phyloP scores from a whole-genome alignment of 2,888 invertebrate species.

The Tridacna crocea region DNA sequence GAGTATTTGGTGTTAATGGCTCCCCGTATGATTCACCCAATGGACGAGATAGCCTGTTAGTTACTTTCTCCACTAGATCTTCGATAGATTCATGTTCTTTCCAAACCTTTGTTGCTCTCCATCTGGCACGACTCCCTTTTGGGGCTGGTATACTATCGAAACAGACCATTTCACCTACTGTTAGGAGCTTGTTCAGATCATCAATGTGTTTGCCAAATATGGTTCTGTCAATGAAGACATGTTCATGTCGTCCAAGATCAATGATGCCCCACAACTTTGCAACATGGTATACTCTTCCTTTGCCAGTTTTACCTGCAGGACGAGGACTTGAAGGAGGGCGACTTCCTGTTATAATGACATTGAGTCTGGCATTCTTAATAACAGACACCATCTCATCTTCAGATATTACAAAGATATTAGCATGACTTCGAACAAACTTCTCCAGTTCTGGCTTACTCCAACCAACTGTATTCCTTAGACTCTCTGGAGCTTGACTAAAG shows the following conservation, averaged over 20 bases:
- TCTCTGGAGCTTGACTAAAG: constrained; percentile 82
- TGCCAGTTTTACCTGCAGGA: constrained; percentile 78
- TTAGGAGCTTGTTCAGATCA: constrained; percentile 82
- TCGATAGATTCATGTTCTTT: constrained; percentile 82
- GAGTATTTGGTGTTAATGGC: constrained; percentile 62
- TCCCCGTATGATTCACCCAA: constrained; percentile 66
- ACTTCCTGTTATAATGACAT: constrained; percentile 83
- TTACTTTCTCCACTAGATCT: constrained; percentile 76
- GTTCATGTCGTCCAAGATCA: constrained; percentile 84
- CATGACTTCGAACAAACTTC: constrained; percentile 81
- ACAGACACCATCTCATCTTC: constrained; percentile 82
- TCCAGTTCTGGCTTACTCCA: constrained; percentile 83
- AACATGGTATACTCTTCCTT: constrained; percentile 84
- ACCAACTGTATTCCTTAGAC: constrained; percentile 82
- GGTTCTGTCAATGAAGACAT: constrained; percentile 84
- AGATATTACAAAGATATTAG: constrained; percentile 81
- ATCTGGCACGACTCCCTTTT: constrained; percentile 83
- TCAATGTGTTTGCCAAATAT: constrained; percentile 82
- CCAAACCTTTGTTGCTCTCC: constrained; percentile 84
- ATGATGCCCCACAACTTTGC: constrained; percentile 84
- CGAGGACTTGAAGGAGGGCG: constrained; percentile 75
- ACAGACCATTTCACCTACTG: constrained; percentile 82
- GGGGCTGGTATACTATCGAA: constrained; percentile 84
- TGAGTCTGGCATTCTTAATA: constrained; percentile 81
- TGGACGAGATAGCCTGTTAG: constrained; percentile 73